Conservation (phyloP, 2,888 invertebrate genomes). For the Tetragonisca angustula region DNA sequence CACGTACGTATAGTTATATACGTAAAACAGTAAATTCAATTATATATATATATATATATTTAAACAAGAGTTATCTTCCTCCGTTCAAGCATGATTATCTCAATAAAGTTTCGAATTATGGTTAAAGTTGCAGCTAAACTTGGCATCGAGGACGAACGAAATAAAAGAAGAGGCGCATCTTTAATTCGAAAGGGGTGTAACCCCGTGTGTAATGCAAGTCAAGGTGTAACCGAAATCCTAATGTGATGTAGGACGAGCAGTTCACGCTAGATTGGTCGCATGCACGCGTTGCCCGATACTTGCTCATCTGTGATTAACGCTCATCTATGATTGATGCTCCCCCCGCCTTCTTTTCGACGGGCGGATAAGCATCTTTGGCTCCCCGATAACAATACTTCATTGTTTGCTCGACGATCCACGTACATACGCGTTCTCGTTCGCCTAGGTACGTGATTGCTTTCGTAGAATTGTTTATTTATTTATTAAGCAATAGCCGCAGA, state of each 20-base stretch:
- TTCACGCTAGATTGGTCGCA: conserved; percentile 52
- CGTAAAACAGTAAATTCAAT: background rate
- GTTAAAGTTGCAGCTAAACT: too few relatives aligned
- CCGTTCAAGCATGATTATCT: too few relatives aligned
- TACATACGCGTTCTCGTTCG: too few relatives aligned
- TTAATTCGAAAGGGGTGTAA: background rate
- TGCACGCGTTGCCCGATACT: conserved; percentile 48
- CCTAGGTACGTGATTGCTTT: background rate
- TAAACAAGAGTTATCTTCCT: too few relatives aligned
- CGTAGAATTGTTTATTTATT: background rate
- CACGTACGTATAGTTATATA: background rate
- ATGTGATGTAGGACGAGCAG: conserved; percentile 19
- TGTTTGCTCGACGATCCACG: background rate
- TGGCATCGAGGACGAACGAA: background rate
- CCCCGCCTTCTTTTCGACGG: conserved; percentile 42
- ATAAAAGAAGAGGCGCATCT: background rate
- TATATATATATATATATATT: too few relatives aligned
- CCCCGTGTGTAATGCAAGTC: background rate
- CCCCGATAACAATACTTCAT: conserved; percentile 11
- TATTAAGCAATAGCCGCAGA: too few relatives aligned
- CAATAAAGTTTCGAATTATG: too few relatives aligned
- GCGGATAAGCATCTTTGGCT: conserved; percentile 46
- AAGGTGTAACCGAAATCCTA: background rate
- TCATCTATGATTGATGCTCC: conserved; percentile 59
- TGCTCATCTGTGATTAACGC: conserved; percentile 44